Evolutionary conservation across 2,888 invertebrate species (phyloP).

Genomic region (Gastracanthus pulcherrimus): DNA sequence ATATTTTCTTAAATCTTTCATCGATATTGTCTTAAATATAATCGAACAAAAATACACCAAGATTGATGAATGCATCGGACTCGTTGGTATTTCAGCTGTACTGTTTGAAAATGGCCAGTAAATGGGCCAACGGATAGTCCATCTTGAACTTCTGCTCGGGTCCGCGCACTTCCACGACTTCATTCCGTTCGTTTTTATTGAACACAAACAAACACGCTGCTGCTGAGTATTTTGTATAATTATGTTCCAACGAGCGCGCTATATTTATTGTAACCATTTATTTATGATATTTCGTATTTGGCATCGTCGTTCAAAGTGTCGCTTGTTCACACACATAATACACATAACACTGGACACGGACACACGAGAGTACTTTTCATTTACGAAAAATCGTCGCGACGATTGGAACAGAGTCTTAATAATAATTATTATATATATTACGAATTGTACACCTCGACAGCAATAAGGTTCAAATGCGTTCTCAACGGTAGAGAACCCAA

Average conservation of each 20-base stretch:
- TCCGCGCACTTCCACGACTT: slow-evolving; percentile 52
- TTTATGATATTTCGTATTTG: slow-evolving; percentile 58
- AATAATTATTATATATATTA: slow-evolving; percentile 24
- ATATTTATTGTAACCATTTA: slow-evolving; percentile 56
- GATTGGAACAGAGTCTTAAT: slow-evolving; percentile 54
- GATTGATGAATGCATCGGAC: slow-evolving; percentile 3
- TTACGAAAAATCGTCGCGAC: slow-evolving; percentile 47
- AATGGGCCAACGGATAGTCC: slow-evolving; percentile 38
- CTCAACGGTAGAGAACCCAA: slow-evolving; percentile 55
- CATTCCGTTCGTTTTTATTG: slow-evolving; percentile 52
- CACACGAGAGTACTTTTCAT: slow-evolving; percentile 9
- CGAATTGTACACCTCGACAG: slow-evolving; percentile 55
- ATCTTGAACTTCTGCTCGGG: slow-evolving; percentile 56
- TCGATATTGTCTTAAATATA: too few relatives aligned
- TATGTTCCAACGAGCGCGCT: slow-evolving; percentile 53
- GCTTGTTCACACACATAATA: slow-evolving; percentile 23
- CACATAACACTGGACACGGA: background rate
- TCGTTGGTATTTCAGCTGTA: background rate
- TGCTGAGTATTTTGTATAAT: slow-evolving; percentile 56
- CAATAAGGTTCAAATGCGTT: slow-evolving; percentile 50
- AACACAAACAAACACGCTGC: slow-evolving; percentile 26
- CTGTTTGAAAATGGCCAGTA: slow-evolving; percentile 43
- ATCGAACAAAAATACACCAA: slow-evolving; percentile 22
- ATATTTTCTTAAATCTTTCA: background rate
- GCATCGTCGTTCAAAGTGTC: slow-evolving; percentile 44